phyloP scores from a whole-genome alignment of 2,797 vertebrate genomes.

The Chaenodraco wilsoni region DNA sequence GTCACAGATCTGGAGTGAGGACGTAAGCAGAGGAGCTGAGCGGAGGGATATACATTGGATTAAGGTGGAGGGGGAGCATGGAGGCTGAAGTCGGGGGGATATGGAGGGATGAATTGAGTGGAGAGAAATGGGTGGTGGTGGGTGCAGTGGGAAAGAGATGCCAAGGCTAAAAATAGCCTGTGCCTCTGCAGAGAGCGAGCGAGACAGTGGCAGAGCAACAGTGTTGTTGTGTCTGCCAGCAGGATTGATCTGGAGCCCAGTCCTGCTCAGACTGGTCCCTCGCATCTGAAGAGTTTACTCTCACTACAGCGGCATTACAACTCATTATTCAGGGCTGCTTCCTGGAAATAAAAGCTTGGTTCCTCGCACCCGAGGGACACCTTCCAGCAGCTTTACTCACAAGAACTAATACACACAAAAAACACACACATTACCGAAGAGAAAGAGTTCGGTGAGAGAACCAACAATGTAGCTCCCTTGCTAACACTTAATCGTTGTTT shows the following conservation, averaged over 20 bases:
- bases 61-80: slow-evolving; percentile 58
- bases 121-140: slow-evolving; percentile 52
- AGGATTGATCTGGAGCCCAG: slow-evolving; percentile 68
- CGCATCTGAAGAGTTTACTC: slow-evolving; percentile 58
- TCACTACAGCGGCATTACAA: slow-evolving; percentile 56
- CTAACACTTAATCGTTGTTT: background rate
- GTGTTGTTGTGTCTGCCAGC: slow-evolving; percentile 73
- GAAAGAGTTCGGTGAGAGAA: background rate
- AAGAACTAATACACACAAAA: slow-evolving; percentile 33
- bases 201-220: slow-evolving; percentile 54
- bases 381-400: slow-evolving; percentile 35
- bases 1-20: slow-evolving; percentile 37
- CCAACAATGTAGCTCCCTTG: background rate
- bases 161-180: slow-evolving; percentile 77
- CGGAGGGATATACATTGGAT: slow-evolving; percentile 55
- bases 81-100: slow-evolving; percentile 53
- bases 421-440: slow-evolving; percentile 13
- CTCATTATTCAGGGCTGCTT: slow-evolving; percentile 57
- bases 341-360: slow-evolving; percentile 50
- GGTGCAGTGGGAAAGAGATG: slow-evolving; percentile 50
- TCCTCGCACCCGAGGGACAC: slow-evolving; percentile 34
- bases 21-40: slow-evolving; percentile 30
- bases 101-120: slow-evolving; percentile 56
- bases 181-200: slow-evolving; percentile 63
- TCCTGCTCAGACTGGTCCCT: slow-evolving; percentile 58